These are phyloP conservation scores for Drosophila arawakana DNA, from an alignment of 1,140 invertebrate species.

Conservation along the genomic window DNA sequence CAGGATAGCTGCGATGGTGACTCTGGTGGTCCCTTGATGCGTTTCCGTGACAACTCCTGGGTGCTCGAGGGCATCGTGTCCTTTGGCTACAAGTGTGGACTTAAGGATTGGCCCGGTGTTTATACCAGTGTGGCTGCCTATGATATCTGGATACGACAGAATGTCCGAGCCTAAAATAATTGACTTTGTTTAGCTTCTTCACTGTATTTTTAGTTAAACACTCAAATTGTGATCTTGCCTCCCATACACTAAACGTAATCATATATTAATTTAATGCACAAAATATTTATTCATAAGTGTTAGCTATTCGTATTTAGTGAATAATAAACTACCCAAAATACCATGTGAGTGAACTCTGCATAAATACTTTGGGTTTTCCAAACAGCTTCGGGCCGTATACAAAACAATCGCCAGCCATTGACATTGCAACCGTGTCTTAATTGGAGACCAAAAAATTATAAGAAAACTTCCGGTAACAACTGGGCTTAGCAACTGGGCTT, in stretches of 20 bases:
- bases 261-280: slow-evolving; percentile 19
- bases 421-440: slow-evolving; percentile 63
- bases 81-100: slow-evolving; percentile 85
- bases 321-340: slow-evolving; percentile 14
- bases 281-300: slow-evolving; percentile 25
- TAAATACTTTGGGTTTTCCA: slow-evolving; percentile 62
- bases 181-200: not conserved
- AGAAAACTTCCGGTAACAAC: slow-evolving; percentile 63
- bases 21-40: slow-evolving; percentile 89
- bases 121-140: slow-evolving; percentile 85
- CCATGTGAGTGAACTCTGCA: slow-evolving; percentile 9
- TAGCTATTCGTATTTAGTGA: slow-evolving; percentile 27
- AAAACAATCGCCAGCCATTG: slow-evolving; percentile 52
- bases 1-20: slow-evolving; percentile 88
- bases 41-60: slow-evolving; percentile 84
- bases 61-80: slow-evolving; percentile 86
- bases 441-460: slow-evolving; percentile 54
- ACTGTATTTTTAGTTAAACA: slow-evolving; percentile 19
- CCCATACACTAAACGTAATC: slow-evolving; percentile 5
- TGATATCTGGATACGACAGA: slow-evolving; percentile 85
- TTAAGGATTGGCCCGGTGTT: slow-evolving; percentile 85
- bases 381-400: not conserved
- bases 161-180: slow-evolving; percentile 56
- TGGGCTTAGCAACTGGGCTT: slow-evolving; percentile 27
- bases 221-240: slow-evolving; percentile 66